Base-by-base conservation (phyloP, 1,140 invertebrate genomes). In the Achatina immaculata region DNA sequence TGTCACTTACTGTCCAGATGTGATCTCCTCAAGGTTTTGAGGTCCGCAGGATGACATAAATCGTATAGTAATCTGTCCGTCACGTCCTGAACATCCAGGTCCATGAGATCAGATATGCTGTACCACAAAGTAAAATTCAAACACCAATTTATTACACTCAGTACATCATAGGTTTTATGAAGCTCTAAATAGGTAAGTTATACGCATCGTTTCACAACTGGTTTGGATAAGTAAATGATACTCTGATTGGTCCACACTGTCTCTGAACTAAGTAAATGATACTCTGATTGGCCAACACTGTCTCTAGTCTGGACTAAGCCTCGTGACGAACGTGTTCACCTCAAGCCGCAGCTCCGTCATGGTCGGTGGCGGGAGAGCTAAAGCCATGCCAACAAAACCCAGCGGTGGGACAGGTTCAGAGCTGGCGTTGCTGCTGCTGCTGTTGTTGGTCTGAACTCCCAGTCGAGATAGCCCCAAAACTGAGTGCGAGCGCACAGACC, bases 321-420 rank as follows among this genome's bases (percentile, higher is more conserved):
- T 94, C 55, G 96, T 98, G 85, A 99, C 97, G 91, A 99, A 99
- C 95, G 98, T 98, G 88, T 98, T 97, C 40, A 95, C 94, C 91
- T 99, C 97, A 78, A 99, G 93, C 76, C 97, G 94, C 77, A 99
- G 97, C 93, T 99, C 98, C 88, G 98, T 97, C 65, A 99, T 96
- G 66, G 96, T 97, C 2, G 97, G 97, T 7, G 97, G 97, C 71
- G 97, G 97, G 69, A 99, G 92, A 0, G 97, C 97, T 78, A 99
- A 98, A 65, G 97, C 97, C 80, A 99, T 88, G 0, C 95, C 97
- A 43, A 99, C 96, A 95, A 99, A 95, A 7, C 98, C 97, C 84
- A 99, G 92, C 38, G 98, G 94, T 9, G 96, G 95, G 19, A 95
- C 93, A 3, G 95, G 94, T 90, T 97, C 96, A 31, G 34, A 11